Base-by-base conservation (phyloP, 1,140 invertebrate species). In the Centruroides vittatus region DNA sequence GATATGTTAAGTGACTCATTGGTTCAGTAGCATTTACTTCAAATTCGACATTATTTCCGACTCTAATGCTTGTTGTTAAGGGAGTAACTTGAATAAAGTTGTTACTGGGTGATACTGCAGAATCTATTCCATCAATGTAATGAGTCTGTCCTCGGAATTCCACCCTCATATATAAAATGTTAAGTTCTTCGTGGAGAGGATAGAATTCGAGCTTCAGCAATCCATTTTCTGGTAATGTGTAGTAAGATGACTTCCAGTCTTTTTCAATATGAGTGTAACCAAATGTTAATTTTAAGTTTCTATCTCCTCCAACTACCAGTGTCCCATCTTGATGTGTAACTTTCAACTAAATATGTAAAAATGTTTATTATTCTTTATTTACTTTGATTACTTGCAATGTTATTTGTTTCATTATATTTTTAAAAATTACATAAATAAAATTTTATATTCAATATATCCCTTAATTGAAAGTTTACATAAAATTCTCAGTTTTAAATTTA, bases 21-120 rank as follows among this genome's bases (percentile, higher is more conserved):
- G 82, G 82, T 68, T 84, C 81, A 1, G 89, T 93, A 4, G 87
- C 84, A 61, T 87, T 86, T 0, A 96, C 82, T 63, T 84, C 78
- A 46, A 94, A 81, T 60, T 85, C 80, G n/a, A 94, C 77, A 61
- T 90, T 85, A 8, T 8, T 41, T 6, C 41, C 41, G 12, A 23
- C 60, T 64, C 83, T 79, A 65, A 86, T 87, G 4, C 83, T 79
- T 72, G 58, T 62, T 8, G 62, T 60, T 52, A 59, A 54, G 50
- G 82, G 66, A 0, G 86, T 85, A 23, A 34, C 51, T 36, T 53
- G 51, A n/a, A 95, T 78, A 67, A 82, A 92, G 55, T 82, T 83
- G 47, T 84, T 84, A 66, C 81, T 84, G 1, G 81, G 79, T 6
- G 86, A 85, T 60, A 84, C 78, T 3, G 86, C 84, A 55, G 83